These are phyloP conservation scores for Aplysina aerophoba DNA, from an alignment of 37 sponge, comb jelly and placozoan genomes.

Conservation along the genomic window DNA sequence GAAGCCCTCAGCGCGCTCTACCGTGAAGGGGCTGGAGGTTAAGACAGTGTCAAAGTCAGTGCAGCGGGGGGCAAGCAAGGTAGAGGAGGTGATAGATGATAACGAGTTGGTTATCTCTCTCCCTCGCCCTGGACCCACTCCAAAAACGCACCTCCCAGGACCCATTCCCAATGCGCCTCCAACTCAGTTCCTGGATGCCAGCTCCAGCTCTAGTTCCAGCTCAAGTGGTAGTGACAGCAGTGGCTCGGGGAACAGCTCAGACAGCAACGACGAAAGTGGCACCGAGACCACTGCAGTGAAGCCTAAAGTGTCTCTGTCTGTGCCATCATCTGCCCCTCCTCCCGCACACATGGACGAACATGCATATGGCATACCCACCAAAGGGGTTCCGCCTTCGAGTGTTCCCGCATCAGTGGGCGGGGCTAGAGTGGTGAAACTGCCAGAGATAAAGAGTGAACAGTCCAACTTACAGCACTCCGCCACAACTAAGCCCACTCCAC, in stretches of 20 bases:
- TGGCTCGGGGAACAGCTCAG: constrained; percentile 31
- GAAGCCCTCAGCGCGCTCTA: not conserved
- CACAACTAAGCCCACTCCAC: constrained; percentile 27
- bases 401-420: not conserved
- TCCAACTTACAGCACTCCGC: not conserved
- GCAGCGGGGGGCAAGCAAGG: not conserved
- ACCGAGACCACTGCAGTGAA: not conserved
- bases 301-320: not conserved
- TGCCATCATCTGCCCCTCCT: not conserved
- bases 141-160: not conserved
- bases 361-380: not conserved
- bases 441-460: not conserved
- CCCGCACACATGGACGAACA: not conserved
- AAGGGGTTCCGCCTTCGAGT: not conserved
- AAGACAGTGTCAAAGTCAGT: not conserved
- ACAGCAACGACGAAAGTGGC: not conserved
- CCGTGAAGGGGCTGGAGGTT: not conserved
- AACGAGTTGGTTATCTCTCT: constrained; percentile 26
- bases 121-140: constrained; percentile 11
- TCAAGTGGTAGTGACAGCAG: constrained; percentile 5
- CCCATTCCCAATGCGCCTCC: constrained; percentile 28
- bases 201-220: constrained; percentile 11
- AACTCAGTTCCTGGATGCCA: constrained; percentile 22
- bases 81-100: not conserved
- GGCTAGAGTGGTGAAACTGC: not conserved